Evolutionary conservation across 92 coral and sea anemone species (phyloP), one percentile per base, ranked within the genome.

Genomic region (Meandrina meandrites): DNA sequence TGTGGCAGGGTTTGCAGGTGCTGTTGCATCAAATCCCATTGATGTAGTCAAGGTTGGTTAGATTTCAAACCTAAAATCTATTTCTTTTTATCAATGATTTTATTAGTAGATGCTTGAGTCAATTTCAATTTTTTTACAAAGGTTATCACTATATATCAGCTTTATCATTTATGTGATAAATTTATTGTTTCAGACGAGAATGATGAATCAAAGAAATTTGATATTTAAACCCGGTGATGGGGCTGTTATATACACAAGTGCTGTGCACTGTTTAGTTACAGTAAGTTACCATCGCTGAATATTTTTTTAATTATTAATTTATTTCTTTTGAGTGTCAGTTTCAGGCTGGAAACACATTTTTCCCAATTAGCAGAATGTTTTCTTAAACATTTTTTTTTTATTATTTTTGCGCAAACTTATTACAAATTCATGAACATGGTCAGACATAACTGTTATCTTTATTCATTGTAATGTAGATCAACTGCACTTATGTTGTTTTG

Each of bases 1-100:
- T 34, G 86, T 94, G 66, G 99, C 99, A 22, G 99, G 98, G 22
- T 86, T 97, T 48, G 99, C 99, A 22, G 99, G 99, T 79, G 98
- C 99, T 67, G 86, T 97, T 35, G 98, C 99, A 28, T 95, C 99
- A 64, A 97, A 95, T 89, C 99, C 99, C 30, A 93, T 97, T 76
- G 99, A 97, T 84, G 99, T 97, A 54, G 99, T 95, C 37, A 97
- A 95, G 97, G 99, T 97, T 74, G 72, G 67, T 45, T 22, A 17
- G 1, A 54, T 31, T n/a, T 36, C 24, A 28, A 17, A 31, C 45
- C 31, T 13, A 11, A 50, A 48, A 76, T 11, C 30, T 8, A 9
- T 47, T 75, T 42, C 31, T 75, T 48, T 45, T 45, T 8, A 45
- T 8, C 48, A 45, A 45, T 45, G 48, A 45, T 45, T 8, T 45